These are phyloP conservation scores for Caprella mutica DNA, from an alignment of 2,888 invertebrate genomes.

Conservation along the genomic window DNA sequence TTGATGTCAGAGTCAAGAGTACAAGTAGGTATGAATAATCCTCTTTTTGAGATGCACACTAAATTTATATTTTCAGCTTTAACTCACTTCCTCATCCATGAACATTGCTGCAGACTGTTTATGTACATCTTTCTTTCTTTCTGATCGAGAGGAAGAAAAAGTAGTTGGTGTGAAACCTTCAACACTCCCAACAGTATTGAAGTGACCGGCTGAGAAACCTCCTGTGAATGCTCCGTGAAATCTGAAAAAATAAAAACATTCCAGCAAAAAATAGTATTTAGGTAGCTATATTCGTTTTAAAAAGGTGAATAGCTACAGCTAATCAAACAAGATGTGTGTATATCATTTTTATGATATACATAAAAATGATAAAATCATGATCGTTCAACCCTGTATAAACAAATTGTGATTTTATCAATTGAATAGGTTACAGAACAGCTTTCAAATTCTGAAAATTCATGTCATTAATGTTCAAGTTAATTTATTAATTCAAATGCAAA, in stretches of 20 bases:
- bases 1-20: no score
- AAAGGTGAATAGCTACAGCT: neutral
- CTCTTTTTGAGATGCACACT: neutral
- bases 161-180: slow-evolving; percentile 88
- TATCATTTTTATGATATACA: neutral
- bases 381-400: no score
- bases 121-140: slow-evolving; percentile 48
- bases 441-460: no score
- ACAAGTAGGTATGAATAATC: no score
- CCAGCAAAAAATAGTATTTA: neutral
- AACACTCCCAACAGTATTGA: slow-evolving; percentile 87
- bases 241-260: slow-evolving; percentile 44
- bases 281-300: no score
- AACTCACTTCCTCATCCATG: slow-evolving; percentile 81
- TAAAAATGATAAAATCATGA: no score
- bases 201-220: slow-evolving; percentile 94
- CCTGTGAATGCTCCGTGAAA: slow-evolving; percentile 99
- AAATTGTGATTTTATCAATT: no score
- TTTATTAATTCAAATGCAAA: no score
- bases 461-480: no score
- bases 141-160: slow-evolving; percentile 76
- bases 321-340: neutral
- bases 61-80: neutral
- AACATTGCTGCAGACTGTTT: slow-evolving; percentile 66
- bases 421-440: no score